Percentiles rank a stretch among this genome's conserved stretches.
Conservation (phyloP, 2,113 vertebrate species). For the Anoura caudifer region DNA sequence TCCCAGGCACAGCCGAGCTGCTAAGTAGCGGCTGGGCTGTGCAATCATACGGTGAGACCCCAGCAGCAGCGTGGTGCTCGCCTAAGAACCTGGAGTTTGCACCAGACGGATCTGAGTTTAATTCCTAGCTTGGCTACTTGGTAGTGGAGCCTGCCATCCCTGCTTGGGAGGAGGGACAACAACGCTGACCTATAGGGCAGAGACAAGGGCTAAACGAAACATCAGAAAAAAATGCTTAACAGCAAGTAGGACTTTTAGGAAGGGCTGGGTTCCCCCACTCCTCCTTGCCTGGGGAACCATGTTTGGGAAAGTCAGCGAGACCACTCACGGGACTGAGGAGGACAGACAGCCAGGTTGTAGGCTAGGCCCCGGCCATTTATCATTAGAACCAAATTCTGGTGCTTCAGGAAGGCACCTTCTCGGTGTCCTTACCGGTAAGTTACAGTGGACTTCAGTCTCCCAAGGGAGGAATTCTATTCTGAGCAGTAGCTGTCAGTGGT, state of each 20-base stretch:
- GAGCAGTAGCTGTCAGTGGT: background rate
- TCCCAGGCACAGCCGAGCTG: background rate
- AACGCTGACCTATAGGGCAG: background rate
- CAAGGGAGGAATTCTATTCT: background rate
- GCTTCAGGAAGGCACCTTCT: background rate
- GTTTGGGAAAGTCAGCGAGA: background rate
- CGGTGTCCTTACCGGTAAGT: background rate
- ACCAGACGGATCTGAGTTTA: background rate
- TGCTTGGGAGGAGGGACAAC: background rate
- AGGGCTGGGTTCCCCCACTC: background rate
- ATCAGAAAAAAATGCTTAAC: background rate
- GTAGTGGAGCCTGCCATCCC: background rate
- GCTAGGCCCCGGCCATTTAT: background rate
- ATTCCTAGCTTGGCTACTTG: background rate
- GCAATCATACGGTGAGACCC: background rate
- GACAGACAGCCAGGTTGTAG: accelerated
- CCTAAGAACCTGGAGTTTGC: background rate
- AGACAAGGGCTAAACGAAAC: background rate
- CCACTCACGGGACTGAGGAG: background rate
- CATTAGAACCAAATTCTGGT: background rate
- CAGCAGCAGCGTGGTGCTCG: no score
- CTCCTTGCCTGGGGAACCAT: background rate
- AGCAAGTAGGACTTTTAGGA: background rate
- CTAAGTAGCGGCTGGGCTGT: background rate
- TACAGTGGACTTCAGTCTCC: background rate